Evolutionary conservation across 2,888 invertebrate species (phyloP).

Genomic region (Oxycera nigricornis): DNA sequence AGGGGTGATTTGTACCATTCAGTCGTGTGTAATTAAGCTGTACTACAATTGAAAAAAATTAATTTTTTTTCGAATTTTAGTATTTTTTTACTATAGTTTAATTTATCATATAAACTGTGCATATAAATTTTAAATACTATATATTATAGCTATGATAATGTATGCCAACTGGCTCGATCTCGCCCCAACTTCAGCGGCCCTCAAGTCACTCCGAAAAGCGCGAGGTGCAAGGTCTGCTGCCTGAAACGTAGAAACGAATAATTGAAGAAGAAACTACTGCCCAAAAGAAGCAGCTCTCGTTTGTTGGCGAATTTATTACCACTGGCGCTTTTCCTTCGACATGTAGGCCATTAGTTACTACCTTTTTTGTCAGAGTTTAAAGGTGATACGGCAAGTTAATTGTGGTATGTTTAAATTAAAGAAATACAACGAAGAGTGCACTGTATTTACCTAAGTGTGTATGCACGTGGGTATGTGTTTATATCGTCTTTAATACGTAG

Average conservation of each 20-base stretch:
- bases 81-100: too few species aligned
- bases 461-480: background rate
- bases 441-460: background rate
- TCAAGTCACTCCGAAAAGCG: too few species aligned
- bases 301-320: slow-evolving; percentile 33
- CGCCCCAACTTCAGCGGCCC: too few species aligned
- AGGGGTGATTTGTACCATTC: too few species aligned
- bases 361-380: slow-evolving; percentile 39
- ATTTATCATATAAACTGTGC: too few species aligned
- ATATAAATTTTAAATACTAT: too few species aligned
- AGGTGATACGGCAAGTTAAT: slow-evolving; percentile 38
- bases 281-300: slow-evolving; percentile 23
- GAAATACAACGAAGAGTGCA: background rate
- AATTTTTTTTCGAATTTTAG: too few species aligned
- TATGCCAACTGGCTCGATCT: too few species aligned
- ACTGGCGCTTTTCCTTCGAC: slow-evolving; percentile 39
- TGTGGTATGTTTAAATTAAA: slow-evolving; percentile 38
- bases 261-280: slow-evolving; percentile 35
- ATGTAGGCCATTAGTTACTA: slow-evolving; percentile 34
- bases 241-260: slow-evolving; percentile 28
- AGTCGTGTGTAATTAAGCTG: too few species aligned
- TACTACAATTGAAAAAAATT: too few species aligned
- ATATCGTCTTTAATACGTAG: background rate
- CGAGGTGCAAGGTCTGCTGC: slow-evolving; percentile 13
- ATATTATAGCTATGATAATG: too few species aligned